Evolutionary conservation across 2,113 vertebrate species (phyloP).

Genomic region (Cinclus cinclus): DNA sequence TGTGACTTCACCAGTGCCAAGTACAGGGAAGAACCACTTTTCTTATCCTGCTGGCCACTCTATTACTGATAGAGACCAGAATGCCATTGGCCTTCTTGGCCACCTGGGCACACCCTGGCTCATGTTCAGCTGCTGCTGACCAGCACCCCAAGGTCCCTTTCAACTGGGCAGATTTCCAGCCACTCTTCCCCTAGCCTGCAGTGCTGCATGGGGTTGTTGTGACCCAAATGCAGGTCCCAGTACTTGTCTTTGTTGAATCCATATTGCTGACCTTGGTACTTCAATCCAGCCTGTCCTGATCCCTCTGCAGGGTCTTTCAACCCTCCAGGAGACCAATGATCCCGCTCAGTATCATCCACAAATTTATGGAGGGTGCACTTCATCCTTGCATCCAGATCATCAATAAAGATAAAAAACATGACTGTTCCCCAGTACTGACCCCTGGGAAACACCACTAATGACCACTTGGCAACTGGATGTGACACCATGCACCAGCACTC

Average conservation of each 20-base stretch:
- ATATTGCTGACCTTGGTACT: background rate
- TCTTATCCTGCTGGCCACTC: background rate
- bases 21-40: too few species aligned
- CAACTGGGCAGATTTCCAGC: accelerated
- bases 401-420: background rate
- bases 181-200: background rate
- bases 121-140: background rate
- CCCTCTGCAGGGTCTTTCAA: background rate
- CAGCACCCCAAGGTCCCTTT: background rate
- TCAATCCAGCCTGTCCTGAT: background rate
- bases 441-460: background rate
- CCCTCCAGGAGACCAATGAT: background rate
- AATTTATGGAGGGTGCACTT: accelerated
- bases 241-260: background rate
- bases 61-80: background rate
- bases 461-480: background rate
- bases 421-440: too few species aligned
- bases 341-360: background rate
- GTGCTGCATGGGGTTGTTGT: accelerated
- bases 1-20: background rate
- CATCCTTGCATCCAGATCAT: background rate
- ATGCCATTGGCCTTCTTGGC: too few species aligned
- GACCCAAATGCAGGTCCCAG: background rate
- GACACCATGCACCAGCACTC: too few species aligned
- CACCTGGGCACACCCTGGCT: background rate